Percentiles rank a stretch among this genome's conserved stretches.
Evolutionary conservation across 2,113 vertebrate species (phyloP).

Genomic region (Catharus bicknelli): DNA sequence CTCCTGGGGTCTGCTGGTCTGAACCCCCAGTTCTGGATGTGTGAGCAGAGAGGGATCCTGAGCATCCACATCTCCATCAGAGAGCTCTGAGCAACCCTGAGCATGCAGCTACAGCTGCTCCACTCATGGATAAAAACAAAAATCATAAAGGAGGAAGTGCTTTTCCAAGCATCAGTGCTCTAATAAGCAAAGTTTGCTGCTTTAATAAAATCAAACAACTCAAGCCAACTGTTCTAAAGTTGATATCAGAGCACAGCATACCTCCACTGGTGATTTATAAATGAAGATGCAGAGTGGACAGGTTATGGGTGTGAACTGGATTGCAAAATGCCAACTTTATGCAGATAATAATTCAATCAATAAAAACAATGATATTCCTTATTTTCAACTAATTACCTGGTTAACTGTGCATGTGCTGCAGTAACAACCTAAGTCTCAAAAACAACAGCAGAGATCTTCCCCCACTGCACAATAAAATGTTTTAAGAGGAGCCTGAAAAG

Average conservation of each 20-base stretch:
- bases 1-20: conserved; percentile 2
- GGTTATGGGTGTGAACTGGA: neutral
- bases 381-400: neutral
- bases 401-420: neutral
- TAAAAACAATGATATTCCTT: neutral
- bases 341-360: neutral
- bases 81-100: neutral
- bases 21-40: neutral
- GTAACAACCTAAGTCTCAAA: neutral
- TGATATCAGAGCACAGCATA: fast-evolving
- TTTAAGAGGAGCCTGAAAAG: neutral
- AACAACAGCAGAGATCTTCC: neutral
- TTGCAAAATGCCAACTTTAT: neutral
- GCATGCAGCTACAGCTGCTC: fast-evolving
- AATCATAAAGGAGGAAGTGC: neutral
- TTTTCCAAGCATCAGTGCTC: neutral
- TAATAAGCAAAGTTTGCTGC: neutral
- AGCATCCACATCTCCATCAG: neutral
- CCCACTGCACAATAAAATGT: neutral
- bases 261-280: neutral
- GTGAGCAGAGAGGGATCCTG: neutral
- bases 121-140: fast-evolving
- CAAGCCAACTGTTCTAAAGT: neutral
- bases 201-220: neutral
- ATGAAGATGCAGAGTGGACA: neutral